Evolutionary conservation across 2,888 invertebrate species (phyloP).

Genomic region (Brachylomia viminalis): DNA sequence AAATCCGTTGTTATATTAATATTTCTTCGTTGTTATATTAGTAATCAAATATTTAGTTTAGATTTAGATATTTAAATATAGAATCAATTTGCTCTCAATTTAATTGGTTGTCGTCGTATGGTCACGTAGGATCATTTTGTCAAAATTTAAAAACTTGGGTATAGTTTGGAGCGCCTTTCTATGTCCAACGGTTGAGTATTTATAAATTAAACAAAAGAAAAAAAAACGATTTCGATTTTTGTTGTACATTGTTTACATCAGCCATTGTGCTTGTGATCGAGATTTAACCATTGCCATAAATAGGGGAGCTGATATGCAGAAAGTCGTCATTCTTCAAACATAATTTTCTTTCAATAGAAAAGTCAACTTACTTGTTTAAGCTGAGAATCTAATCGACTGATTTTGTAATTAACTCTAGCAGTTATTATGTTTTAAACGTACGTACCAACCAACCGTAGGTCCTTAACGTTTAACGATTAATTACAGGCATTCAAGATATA

Average conservation of each 20-base stretch:
- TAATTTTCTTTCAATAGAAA: neutral
- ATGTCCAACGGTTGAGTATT: no score
- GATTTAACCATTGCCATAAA: no score
- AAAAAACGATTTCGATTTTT: no score
- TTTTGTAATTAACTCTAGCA: neutral
- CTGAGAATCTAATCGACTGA: neutral
- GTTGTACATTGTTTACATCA: neutral
- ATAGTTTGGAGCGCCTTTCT: neutral
- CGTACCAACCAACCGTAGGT: constrained; percentile 12
- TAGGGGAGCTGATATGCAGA: no score
- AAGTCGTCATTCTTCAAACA: no score
- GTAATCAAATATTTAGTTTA: no score
- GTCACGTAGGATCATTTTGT: neutral
- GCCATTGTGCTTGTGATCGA: neutral
- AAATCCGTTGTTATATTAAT: no score
- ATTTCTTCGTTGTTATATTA: no score
- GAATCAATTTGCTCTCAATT: constrained; percentile 34
- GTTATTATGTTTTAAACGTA: constrained; percentile 9
- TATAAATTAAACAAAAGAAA: no score
- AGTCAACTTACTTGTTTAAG: neutral
- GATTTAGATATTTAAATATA: neutral
- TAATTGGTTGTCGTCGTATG: neutral
- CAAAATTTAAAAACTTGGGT: neutral
- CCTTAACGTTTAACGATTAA: constrained; percentile 38
- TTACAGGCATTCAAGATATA: constrained; percentile 27